phyloP scores from a whole-genome alignment of 2,113 vertebrate genomes.

The Gasterosteus aculeatus region DNA sequence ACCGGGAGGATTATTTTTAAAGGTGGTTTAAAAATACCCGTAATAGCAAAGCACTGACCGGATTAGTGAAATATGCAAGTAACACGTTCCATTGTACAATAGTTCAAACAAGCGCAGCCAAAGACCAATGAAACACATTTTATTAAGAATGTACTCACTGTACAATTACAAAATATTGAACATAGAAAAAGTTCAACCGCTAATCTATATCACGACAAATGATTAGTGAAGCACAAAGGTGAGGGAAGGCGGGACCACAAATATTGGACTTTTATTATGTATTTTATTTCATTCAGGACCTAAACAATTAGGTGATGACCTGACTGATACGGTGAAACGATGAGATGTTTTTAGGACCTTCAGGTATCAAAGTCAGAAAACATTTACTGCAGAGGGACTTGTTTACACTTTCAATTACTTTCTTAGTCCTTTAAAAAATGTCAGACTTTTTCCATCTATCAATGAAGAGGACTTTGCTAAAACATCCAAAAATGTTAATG shows the following conservation, averaged over 20 bases:
- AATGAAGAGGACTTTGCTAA: slow-evolving; percentile 10
- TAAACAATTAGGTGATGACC: slow-evolving; percentile 12
- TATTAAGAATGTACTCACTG: slow-evolving; percentile 71
- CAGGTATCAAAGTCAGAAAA: background rate
- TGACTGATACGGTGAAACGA: background rate
- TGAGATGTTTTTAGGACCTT: background rate
- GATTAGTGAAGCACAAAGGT: background rate
- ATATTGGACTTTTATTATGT: background rate
- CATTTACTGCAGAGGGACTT: background rate
- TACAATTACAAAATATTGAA: slow-evolving; percentile 61
- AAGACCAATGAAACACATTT: slow-evolving; percentile 57
- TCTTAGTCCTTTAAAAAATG: too few species aligned
- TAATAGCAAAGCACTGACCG: background rate
- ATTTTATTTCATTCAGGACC: background rate
- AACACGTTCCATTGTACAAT: background rate
- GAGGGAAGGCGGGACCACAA: slow-evolving; percentile 7
- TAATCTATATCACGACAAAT: slow-evolving; percentile 46
- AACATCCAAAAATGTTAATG: slow-evolving; percentile 8
- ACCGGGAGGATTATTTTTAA: slow-evolving; percentile 6
- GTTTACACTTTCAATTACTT: background rate
- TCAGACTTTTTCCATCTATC: background rate
- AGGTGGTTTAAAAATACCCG: slow-evolving; percentile 27
- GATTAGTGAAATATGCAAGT: background rate
- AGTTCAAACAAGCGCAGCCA: background rate
- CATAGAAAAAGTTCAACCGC: slow-evolving; percentile 57